Evolutionary conservation across 2,797 vertebrate genomes (phyloP).

Genomic region (Semotilus atromaculatus): DNA sequence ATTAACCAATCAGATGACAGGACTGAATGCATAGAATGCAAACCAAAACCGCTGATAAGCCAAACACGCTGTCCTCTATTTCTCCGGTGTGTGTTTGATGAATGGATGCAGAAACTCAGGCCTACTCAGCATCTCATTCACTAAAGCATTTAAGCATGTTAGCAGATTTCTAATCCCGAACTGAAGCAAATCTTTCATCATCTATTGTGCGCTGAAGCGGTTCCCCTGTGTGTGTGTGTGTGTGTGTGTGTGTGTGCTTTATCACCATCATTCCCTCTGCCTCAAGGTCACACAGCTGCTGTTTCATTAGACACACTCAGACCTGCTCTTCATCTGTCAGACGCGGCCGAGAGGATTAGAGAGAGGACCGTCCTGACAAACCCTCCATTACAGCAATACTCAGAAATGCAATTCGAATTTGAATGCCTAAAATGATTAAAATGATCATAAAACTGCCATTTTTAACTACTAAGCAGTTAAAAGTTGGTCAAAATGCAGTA

Average conservation of each 20-base stretch:
- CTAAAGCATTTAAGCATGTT: constrained; percentile 28
- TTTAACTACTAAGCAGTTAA: too few relatives aligned
- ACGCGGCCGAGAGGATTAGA: constrained; percentile 8
- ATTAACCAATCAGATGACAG: not conserved
- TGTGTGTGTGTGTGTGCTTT: constrained; percentile 10
- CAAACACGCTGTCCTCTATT: not conserved
- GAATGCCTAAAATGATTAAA: too few relatives aligned
- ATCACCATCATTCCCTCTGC: constrained; percentile 18
- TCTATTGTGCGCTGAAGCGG: not conserved
- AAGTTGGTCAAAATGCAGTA: too few relatives aligned
- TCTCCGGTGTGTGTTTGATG: constrained; percentile 10
- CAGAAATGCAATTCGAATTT: too few relatives aligned
- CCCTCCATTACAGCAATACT: not conserved
- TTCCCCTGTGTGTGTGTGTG: not conserved
- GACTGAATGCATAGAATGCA: not conserved
- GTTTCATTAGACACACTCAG: constrained; percentile 66
- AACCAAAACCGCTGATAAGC: not conserved
- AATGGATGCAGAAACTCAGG: constrained; percentile 6
- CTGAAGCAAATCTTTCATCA: constrained; percentile 12
- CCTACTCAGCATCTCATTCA: constrained; percentile 2
- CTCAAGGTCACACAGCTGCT: constrained; percentile 61
- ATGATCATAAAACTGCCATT: too few relatives aligned
- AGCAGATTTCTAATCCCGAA: constrained; percentile 34
- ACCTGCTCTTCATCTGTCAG: constrained; percentile 39
- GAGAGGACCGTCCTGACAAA: constrained; percentile 29